A percentile compares a stretch with the other conserved stretches of the same genome.
Evolutionary conservation across 2,797 vertebrate species (phyloP).

Genomic region (Chelidonichthys spinosus): DNA sequence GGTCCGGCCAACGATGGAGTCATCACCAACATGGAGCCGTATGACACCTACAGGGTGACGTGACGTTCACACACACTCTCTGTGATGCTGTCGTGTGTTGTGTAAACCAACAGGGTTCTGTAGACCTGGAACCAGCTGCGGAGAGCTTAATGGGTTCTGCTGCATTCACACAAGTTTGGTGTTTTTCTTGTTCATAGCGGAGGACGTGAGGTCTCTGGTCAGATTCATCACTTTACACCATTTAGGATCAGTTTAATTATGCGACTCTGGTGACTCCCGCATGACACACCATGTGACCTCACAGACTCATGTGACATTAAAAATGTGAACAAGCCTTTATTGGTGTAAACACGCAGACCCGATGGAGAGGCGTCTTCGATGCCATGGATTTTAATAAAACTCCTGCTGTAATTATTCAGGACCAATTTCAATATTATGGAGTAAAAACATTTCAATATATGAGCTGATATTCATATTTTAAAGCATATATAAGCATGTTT

Average conservation of each 20-base stretch:
- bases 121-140: no score
- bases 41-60: constrained; percentile 79
- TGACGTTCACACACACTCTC: not conserved
- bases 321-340: not conserved
- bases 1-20: constrained; percentile 67
- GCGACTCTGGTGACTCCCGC: constrained; percentile 2
- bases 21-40: constrained; percentile 74
- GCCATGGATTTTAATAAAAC: not conserved
- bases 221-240: not conserved
- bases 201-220: not conserved
- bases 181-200: no score
- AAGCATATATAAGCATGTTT: no score
- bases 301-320: not conserved
- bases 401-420: not conserved
- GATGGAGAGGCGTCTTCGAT: not conserved
- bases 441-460: no score
- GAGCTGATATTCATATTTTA: no score
- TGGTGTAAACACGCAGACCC: not conserved
- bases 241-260: not conserved
- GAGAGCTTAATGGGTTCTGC: no score
- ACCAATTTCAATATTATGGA: no score
- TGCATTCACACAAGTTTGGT: no score
- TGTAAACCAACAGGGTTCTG: no score
- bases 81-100: not conserved
- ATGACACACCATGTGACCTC: constrained; percentile 3